Percentiles rank a stretch among this genome's conserved stretches.
Evolutionary conservation across 2,113 vertebrate genomes (phyloP).

Genomic region (Chionomys nivalis): DNA sequence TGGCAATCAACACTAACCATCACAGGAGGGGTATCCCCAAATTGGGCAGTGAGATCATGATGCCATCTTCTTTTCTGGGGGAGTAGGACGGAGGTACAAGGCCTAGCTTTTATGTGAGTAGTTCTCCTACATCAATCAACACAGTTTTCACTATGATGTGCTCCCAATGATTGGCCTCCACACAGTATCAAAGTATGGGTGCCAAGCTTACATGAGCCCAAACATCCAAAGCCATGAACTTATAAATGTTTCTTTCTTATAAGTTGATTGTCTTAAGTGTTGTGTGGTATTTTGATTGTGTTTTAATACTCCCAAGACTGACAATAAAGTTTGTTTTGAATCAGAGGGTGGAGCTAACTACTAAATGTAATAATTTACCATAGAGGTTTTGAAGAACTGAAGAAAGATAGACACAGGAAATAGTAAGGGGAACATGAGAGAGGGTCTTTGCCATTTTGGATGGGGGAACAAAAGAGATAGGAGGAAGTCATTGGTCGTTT

Average conservation of each 20-base stretch:
- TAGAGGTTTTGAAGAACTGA: not conserved
- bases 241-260: not conserved
- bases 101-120: not conserved
- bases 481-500: not conserved
- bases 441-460: not conserved
- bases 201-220: not conserved
- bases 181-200: not conserved
- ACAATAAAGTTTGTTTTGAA: not conserved
- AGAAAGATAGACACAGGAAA: not conserved
- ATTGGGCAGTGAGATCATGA: not conserved
- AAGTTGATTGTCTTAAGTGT: not conserved
- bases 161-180: not conserved
- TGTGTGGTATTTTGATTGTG: not conserved
- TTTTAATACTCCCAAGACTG: not conserved
- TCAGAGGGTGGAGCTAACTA: not conserved
- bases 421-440: not conserved
- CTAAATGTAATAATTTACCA: not conserved
- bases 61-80: not conserved
- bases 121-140: not conserved
- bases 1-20: not conserved
- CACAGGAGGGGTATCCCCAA: not conserved
- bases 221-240: not conserved
- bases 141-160: not conserved
- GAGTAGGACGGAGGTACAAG: fast-evolving
- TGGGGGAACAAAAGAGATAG: not conserved